Percentiles rank a stretch among this genome's conserved stretches.
phyloP scores from a whole-genome alignment of 2,797 vertebrate species.

The Etheostoma perlongum region DNA sequence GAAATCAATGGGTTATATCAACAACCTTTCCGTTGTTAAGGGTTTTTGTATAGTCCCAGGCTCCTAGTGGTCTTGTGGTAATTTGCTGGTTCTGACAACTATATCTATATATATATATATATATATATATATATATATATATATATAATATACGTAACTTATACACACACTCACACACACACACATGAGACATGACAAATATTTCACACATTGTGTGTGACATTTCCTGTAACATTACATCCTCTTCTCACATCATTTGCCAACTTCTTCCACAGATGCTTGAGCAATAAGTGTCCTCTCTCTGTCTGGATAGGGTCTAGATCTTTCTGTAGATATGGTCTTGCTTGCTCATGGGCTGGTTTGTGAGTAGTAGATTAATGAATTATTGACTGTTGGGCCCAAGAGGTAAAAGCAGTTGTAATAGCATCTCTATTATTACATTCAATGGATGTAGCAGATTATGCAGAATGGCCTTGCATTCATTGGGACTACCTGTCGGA shows the following conservation, averaged over 20 bases:
- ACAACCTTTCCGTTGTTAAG: not conserved
- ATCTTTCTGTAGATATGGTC: not conserved
- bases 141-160: too few species aligned
- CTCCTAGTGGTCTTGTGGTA: not conserved
- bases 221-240: not conserved
- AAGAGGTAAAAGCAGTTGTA: too few species aligned
- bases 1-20: not conserved
- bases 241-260: not conserved
- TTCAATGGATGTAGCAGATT: too few species aligned
- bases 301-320: not conserved
- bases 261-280: not conserved
- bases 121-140: too few species aligned
- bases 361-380: not conserved
- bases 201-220: not conserved
- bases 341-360: not conserved
- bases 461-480: not conserved
- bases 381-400: not conserved
- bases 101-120: too few species aligned
- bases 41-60: not conserved
- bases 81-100: too few species aligned
- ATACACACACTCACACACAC: too few species aligned
- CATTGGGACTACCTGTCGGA: too few species aligned
- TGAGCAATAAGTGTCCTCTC: not conserved
- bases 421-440: too few species aligned
- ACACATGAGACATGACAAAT: not conserved